Conservation (phyloP, 2,888 invertebrate genomes). For the Cryptophagus acutangulus region DNA sequence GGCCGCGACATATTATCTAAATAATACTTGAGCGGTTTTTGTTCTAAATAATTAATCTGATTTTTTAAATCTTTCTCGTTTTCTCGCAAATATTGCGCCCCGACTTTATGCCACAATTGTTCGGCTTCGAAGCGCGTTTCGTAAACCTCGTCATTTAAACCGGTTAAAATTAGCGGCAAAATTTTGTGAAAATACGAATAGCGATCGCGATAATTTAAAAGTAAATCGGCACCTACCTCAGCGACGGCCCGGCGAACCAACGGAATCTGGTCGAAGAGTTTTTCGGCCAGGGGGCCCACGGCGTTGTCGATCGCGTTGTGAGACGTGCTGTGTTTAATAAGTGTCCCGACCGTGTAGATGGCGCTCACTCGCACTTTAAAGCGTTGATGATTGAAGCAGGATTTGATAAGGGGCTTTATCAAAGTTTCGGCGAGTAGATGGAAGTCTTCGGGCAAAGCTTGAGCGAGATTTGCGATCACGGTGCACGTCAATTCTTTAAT, state of each 20-base stretch:
- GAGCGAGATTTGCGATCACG: constrained; percentile 63
- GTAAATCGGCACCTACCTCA: constrained; percentile 71
- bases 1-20: constrained; percentile 69
- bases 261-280: constrained; percentile 79
- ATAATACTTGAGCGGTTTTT: constrained; percentile 67
- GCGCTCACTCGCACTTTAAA: constrained; percentile 72
- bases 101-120: constrained; percentile 66
- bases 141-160: constrained; percentile 77
- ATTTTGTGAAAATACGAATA: constrained; percentile 87
- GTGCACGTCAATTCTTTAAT: constrained; percentile 71
- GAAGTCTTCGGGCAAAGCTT: constrained; percentile 62
- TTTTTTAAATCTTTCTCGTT: constrained; percentile 85
- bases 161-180: constrained; percentile 78
- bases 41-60: constrained; percentile 68
- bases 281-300: constrained; percentile 76
- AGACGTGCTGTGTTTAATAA: constrained; percentile 57
- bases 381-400: constrained; percentile 75
- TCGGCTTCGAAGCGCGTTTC: constrained; percentile 63
- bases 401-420: constrained; percentile 64
- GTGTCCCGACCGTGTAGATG: constrained; percentile 63
- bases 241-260: constrained; percentile 74
- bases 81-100: constrained; percentile 74
- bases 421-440: constrained; percentile 69
- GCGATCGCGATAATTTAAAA: constrained; percentile 72
- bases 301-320: constrained; percentile 55